These are phyloP conservation scores for Drepanosiphum platanoidis DNA, from an alignment of 2,888 invertebrate species.

Conservation along the genomic window DNA sequence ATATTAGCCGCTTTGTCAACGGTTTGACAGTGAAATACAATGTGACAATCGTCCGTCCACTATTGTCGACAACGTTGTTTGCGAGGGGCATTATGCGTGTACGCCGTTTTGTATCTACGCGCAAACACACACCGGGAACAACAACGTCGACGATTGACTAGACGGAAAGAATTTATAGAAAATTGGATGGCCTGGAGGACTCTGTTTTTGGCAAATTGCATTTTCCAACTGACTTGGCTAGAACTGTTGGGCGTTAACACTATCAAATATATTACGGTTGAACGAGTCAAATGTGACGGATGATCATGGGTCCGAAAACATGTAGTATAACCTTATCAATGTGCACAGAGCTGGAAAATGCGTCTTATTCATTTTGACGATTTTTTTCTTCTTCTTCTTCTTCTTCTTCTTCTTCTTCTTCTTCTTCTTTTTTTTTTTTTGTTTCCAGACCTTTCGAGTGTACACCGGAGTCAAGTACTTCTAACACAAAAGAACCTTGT, in stretches of 20 bases:
- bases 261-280: conserved; percentile 48
- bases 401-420: conserved; percentile 20
- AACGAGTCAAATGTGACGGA: conserved; percentile 59
- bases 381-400: too few species aligned
- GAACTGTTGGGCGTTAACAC: conserved; percentile 48
- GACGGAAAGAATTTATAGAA: conserved; percentile 23
- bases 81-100: too few species aligned
- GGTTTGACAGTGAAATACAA: neutral
- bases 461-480: conserved; percentile 39
- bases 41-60: neutral
- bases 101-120: neutral
- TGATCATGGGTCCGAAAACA: conserved; percentile 57
- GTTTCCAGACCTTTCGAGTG: conserved; percentile 25
- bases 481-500: conserved; percentile 39
- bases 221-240: conserved; percentile 54
- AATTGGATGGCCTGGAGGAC: conserved; percentile 23
- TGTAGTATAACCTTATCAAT: conserved; percentile 51
- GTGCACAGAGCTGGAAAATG: conserved; percentile 54
- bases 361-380: conserved; percentile 56
- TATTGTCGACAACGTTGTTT: neutral
- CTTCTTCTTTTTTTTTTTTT: too few species aligned
- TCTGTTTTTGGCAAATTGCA: conserved; percentile 47
- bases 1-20: neutral
- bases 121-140: neutral
- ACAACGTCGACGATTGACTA: conserved; percentile 32